These are phyloP conservation scores for Podargus strigoides DNA, from an alignment of 2,797 vertebrate genomes.

Conservation along the genomic window DNA sequence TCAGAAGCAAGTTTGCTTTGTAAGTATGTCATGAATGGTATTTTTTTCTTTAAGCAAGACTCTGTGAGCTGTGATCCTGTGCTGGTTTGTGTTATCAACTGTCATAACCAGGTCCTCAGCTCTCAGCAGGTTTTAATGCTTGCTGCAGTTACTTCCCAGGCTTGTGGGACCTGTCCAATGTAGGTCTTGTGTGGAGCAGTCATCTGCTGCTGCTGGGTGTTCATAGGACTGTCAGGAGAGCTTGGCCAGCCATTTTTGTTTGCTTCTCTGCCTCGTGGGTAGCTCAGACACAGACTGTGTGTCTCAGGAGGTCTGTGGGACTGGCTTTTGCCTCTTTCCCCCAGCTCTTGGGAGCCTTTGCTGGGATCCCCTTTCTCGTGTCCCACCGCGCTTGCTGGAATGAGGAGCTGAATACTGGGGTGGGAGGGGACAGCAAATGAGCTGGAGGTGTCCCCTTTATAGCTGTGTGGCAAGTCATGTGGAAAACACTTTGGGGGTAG, in stretches of 20 bases:
- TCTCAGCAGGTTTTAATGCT: not conserved
- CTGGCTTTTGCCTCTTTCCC: not conserved
- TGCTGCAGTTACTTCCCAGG: not conserved
- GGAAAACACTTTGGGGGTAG: no score
- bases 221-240: not conserved
- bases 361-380: rapidly evolving
- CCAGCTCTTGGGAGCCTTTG: not conserved
- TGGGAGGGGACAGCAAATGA: rapidly evolving
- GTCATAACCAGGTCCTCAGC: not conserved
- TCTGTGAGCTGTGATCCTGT: not conserved
- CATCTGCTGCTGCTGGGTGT: rapidly evolving
- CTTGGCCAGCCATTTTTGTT: not conserved
- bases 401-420: not conserved
- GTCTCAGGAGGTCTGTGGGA: not conserved
- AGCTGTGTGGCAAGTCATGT: not conserved
- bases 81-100: not conserved
- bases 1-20: not conserved
- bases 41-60: not conserved
- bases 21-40: not conserved
- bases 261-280: not conserved
- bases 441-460: not conserved
- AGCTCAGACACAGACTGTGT: rapidly evolving
- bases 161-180: not conserved
- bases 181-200: rapidly evolving
- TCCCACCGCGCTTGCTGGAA: no score